Evolutionary conservation across 1,140 invertebrate species (phyloP).

Genomic region (Meloidogyne chitwoodi): DNA sequence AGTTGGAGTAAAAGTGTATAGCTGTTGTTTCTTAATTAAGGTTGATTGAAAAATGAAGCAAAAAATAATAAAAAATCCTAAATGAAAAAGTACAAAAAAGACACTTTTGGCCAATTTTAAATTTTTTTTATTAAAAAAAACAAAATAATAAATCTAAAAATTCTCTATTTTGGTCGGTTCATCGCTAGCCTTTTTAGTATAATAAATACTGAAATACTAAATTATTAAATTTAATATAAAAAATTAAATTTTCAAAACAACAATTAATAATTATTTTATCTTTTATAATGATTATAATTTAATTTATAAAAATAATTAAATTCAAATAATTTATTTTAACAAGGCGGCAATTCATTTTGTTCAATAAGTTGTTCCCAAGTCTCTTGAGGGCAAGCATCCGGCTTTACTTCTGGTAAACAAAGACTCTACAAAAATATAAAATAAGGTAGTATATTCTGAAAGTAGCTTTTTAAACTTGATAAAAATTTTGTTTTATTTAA

Average conservation of each 20-base stretch:
- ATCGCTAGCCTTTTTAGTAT: no score
- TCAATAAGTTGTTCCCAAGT: constrained; percentile 3
- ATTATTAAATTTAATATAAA: no score
- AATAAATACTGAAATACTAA: no score
- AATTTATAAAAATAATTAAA: no score
- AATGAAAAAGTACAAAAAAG: neutral
- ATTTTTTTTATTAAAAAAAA: no score
- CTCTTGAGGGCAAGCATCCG: neutral
- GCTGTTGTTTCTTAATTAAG: neutral
- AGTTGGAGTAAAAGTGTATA: neutral
- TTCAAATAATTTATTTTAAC: neutral
- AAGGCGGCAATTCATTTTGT: constrained; percentile 1
- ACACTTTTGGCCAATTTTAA: no score
- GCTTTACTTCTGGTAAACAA: neutral
- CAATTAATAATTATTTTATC: no score
- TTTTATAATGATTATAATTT: no score
- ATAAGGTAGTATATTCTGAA: neutral
- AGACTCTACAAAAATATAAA: neutral
- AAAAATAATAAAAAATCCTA: neutral
- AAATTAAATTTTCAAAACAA: no score
- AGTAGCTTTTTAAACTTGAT: neutral
- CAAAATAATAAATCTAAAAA: no score
- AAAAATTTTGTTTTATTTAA: neutral
- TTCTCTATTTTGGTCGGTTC: no score
- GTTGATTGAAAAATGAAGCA: neutral